Conservation (phyloP, 2,888 invertebrate species). For the Incurvaria masculella region DNA sequence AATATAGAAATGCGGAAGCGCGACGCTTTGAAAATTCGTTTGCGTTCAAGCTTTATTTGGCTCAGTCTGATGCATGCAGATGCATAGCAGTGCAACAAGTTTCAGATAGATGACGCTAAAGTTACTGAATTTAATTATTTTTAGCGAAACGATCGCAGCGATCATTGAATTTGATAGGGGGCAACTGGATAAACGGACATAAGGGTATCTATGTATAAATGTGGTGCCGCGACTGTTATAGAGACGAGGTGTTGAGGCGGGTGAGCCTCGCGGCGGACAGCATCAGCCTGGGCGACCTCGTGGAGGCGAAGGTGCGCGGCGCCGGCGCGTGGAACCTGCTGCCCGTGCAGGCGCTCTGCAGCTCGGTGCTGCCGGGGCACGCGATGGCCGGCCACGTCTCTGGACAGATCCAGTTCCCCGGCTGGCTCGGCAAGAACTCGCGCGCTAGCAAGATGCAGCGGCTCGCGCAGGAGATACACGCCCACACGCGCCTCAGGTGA, state of each 20-base stretch:
- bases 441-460: conserved; percentile 76
- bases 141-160: no score
- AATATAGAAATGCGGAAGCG: no score
- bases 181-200: no score
- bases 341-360: conserved; percentile 81
- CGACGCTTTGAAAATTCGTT: no score
- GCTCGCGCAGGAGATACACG: conserved; percentile 77
- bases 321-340: conserved; percentile 84
- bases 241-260: conserved; percentile 61
- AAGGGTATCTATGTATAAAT: no score
- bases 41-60: no score
- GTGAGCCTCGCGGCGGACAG: conserved; percentile 82
- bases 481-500: conserved; percentile 81
- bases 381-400: conserved; percentile 76
- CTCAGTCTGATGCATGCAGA: no score
- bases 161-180: no score
- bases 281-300: conserved; percentile 80
- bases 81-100: no score
- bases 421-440: conserved; percentile 96
- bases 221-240: conserved; percentile 25
- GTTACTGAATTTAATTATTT: no score
- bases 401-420: conserved; percentile 85
- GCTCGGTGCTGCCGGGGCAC: conserved; percentile 88
- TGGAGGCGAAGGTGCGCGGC: conserved; percentile 78
- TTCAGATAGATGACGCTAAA: no score